These are phyloP conservation scores for Esox masquinongy DNA, from an alignment of 2,797 vertebrate species.

Conservation along the genomic window DNA sequence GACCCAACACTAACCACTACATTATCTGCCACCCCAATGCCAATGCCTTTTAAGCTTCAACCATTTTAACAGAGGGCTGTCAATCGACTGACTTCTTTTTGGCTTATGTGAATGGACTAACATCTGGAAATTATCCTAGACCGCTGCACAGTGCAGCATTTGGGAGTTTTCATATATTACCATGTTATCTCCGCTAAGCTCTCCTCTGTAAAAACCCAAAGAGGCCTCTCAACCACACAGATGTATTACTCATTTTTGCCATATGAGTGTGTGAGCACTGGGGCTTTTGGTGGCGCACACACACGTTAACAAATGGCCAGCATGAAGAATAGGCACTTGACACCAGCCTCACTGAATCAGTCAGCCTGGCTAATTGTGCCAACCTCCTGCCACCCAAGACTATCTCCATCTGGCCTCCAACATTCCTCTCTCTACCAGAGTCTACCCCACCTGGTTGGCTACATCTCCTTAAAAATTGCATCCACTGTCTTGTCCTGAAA, in stretches of 20 bases:
- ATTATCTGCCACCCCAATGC: background rate
- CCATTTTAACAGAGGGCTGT: conserved; percentile 19
- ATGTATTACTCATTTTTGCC: conserved; percentile 21
- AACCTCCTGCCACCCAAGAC: conserved; percentile 19
- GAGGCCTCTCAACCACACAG: conserved; percentile 8
- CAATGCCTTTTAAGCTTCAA: conserved; percentile 19
- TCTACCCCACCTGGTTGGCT: background rate
- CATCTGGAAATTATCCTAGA: conserved; percentile 23
- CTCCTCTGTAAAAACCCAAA: conserved; percentile 8
- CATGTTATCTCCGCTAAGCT: conserved; percentile 14
- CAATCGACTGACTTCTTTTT: conserved; percentile 14
- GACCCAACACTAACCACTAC: background rate
- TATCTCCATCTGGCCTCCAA: conserved; percentile 17
- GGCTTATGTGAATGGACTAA: conserved; percentile 6
- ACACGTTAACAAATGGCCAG: conserved; percentile 18
- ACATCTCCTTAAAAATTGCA: background rate
- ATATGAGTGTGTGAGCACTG: conserved; percentile 1
- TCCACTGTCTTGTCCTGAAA: background rate
- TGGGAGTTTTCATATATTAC: conserved; percentile 16
- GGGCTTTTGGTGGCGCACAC: conserved; percentile 6
- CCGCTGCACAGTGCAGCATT: background rate
- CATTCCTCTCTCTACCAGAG: conserved; percentile 2
- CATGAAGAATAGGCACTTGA: conserved; percentile 27
- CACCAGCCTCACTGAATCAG: conserved; percentile 21
- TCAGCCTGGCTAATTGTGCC: conserved; percentile 21